A percentile compares a stretch with the other conserved stretches of the same genome.
phyloP scores from a whole-genome alignment of 2,888 invertebrate species.

The Calameuta filiformis region DNA sequence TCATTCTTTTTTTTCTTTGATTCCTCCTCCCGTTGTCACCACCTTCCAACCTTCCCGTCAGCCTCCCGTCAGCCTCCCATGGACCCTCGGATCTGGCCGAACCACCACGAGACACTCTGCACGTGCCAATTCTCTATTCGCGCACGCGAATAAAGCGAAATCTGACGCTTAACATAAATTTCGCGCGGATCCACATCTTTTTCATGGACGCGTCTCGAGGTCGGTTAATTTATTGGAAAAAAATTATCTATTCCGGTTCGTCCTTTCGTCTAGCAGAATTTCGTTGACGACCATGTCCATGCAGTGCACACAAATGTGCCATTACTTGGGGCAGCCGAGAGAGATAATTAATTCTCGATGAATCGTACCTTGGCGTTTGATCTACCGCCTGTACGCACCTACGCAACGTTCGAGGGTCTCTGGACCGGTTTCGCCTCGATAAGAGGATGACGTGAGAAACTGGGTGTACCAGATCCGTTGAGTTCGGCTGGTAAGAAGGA shows the following conservation, averaged over 20 bases:
- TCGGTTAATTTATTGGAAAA: neutral
- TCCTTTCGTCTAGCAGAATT: neutral
- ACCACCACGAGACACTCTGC: neutral
- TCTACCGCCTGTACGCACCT: neutral
- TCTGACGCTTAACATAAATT: neutral
- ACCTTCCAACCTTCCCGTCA: neutral
- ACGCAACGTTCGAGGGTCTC: slow-evolving; percentile 8
- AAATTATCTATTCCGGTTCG: neutral
- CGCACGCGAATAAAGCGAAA: neutral
- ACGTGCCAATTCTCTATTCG: neutral
- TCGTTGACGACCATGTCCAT: neutral
- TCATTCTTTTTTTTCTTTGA: neutral
- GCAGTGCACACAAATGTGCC: neutral
- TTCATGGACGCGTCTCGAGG: neutral
- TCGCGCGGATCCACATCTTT: neutral
- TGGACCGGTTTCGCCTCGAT: slow-evolving; percentile 45
- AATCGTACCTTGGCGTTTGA: slow-evolving; percentile 6
- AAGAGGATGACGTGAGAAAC: slow-evolving; percentile 53
- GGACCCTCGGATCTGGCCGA: neutral
- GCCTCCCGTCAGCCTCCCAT: neutral
- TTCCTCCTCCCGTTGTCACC: neutral
- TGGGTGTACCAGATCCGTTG: slow-evolving; percentile 37
- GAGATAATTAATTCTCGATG: neutral
- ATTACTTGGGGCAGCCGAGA: neutral
- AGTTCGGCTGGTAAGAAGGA: slow-evolving; percentile 15